Conservation (phyloP, 2,888 invertebrate species). For the Drosophila ezoana region DNA sequence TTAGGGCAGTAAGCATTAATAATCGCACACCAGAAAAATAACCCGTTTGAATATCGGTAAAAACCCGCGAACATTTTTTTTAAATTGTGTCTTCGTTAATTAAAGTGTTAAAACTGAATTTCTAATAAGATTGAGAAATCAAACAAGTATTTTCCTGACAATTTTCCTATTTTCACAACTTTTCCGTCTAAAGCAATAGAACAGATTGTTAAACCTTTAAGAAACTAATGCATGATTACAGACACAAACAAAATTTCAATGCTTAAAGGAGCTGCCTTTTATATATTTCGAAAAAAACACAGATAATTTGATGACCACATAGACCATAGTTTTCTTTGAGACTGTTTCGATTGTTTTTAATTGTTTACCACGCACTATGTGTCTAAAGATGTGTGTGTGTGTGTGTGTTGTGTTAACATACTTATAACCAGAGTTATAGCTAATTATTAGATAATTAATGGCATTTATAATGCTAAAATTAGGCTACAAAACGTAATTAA, state of each 20-base stretch:
- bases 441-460: slow-evolving; percentile 78
- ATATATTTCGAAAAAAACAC: slow-evolving; percentile 52
- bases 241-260: slow-evolving; percentile 84
- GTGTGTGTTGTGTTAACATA: slow-evolving; percentile 58
- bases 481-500: slow-evolving; percentile 70
- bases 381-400: slow-evolving; percentile 23
- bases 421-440: slow-evolving; percentile 70
- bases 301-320: slow-evolving; percentile 40
- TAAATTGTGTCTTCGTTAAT: not conserved
- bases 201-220: not conserved
- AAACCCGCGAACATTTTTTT: not conserved
- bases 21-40: not conserved
- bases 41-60: not conserved
- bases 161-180: too few species aligned
- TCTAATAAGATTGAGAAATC: not conserved
- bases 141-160: too few species aligned
- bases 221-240: not conserved
- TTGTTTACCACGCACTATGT: slow-evolving; percentile 18
- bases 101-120: not conserved
- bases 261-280: slow-evolving; percentile 43
- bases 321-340: slow-evolving; percentile 51
- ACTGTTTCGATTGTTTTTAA: slow-evolving; percentile 43
- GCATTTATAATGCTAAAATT: slow-evolving; percentile 81
- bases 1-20: not conserved
- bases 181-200: too few species aligned